Evolutionary conservation across 1,140 invertebrate species (phyloP).

Genomic region (Drosophila ogumai): DNA sequence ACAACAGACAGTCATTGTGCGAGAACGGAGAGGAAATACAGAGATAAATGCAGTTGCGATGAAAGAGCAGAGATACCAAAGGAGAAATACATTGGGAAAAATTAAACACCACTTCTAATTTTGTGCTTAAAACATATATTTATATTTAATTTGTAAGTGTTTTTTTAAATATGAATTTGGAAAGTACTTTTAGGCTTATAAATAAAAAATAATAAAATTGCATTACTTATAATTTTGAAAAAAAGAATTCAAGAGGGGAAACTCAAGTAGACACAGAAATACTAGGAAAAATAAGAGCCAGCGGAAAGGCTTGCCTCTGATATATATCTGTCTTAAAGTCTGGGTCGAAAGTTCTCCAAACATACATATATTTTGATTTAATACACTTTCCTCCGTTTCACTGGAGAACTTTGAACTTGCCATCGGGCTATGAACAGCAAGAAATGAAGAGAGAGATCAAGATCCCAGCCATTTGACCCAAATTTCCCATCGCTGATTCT

Average conservation of each 20-base stretch:
- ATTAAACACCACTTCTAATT: not conserved
- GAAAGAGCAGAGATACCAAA: constrained; percentile 31
- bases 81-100: constrained; percentile 14
- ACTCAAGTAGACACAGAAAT: not conserved
- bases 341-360: constrained; percentile 13
- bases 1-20: constrained; percentile 53
- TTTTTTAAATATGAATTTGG: not conserved
- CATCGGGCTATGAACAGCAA: no score
- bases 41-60: constrained; percentile 47
- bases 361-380: not conserved
- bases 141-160: not conserved
- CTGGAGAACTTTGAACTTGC: constrained; percentile 49
- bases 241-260: not conserved
- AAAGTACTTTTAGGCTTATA: not conserved
- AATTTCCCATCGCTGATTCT: constrained; percentile 22
- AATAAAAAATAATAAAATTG: not conserved
- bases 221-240: not conserved
- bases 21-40: constrained; percentile 12
- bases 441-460: not conserved
- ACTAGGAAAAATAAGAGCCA: not conserved
- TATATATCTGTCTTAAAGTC: constrained; percentile 35
- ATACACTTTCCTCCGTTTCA: constrained; percentile 9
- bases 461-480: constrained; percentile 20
- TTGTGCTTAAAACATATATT: not conserved
- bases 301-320: constrained; percentile 52